Conservation (phyloP, 2,113 vertebrate genomes). For the Pelecanoides urinatrix region DNA sequence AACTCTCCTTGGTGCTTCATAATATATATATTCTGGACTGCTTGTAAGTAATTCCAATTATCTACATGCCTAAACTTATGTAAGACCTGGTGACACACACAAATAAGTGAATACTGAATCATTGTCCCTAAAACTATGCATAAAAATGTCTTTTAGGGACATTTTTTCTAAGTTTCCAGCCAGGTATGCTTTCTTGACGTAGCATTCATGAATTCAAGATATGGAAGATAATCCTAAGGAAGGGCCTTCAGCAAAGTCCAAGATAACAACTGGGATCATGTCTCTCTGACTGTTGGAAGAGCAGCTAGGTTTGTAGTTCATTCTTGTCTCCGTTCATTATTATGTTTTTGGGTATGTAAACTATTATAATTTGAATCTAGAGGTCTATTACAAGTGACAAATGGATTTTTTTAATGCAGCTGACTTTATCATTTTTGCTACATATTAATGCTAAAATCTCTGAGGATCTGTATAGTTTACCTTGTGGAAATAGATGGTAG, state of each 20-base stretch:
- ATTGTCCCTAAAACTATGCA: neutral
- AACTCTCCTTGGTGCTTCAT: neutral
- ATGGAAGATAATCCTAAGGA: neutral
- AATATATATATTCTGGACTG: neutral
- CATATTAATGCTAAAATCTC: neutral
- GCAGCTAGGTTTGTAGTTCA: neutral
- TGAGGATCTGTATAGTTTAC: neutral
- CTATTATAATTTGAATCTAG: neutral
- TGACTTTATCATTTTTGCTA: neutral
- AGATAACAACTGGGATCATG: neutral
- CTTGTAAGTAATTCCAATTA: neutral
- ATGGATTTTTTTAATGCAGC: neutral
- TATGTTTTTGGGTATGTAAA: neutral
- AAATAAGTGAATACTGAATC: neutral
- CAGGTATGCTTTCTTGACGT: neutral
- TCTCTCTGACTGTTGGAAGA: neutral
- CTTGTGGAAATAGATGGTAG: neutral
- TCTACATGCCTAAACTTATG: neutral
- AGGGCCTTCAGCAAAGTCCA: neutral
- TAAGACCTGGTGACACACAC: neutral
- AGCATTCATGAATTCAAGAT: neutral
- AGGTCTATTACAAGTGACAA: neutral
- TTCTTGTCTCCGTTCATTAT: neutral
- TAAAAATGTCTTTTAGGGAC: neutral
- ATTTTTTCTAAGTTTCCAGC: neutral